phyloP scores from a whole-genome alignment of 2,797 vertebrate species.

The Rhyacichthys aspro region DNA sequence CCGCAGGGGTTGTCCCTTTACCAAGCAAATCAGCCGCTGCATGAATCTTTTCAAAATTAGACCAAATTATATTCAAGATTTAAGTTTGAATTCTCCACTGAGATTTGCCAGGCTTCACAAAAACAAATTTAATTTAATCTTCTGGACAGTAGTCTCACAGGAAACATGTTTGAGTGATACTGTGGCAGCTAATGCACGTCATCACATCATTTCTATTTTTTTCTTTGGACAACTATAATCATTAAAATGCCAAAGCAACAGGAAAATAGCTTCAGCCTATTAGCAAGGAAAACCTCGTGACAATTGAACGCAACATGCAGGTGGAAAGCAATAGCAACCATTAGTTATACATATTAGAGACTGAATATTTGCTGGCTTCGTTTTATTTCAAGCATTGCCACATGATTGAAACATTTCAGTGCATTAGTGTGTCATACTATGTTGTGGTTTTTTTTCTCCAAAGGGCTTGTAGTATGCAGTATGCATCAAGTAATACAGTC shows the following conservation, averaged over 20 bases:
- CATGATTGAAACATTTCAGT: too few species aligned
- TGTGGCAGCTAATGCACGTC: background rate
- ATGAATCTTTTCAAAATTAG: constrained; percentile 3
- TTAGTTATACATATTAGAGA: too few species aligned
- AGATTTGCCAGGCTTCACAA: background rate
- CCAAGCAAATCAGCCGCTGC: background rate
- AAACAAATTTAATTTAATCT: background rate
- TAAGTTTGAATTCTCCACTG: constrained; percentile 1
- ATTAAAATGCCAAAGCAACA: background rate
- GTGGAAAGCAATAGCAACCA: background rate
- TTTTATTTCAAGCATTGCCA: too few species aligned
- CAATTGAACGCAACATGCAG: background rate
- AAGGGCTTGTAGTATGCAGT: too few species aligned
- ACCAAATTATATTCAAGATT: constrained; percentile 14
- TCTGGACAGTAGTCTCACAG: background rate
- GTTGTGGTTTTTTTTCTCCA: too few species aligned
- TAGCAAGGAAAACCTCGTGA: background rate
- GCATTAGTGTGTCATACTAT: too few species aligned
- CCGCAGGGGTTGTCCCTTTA: constrained; percentile 8
- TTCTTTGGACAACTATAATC: background rate
- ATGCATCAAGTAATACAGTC: too few species aligned
- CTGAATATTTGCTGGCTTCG: background rate
- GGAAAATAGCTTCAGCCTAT: background rate
- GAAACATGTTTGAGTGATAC: background rate
- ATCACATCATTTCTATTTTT: constrained; percentile 4